A percentile compares a stretch with the other conserved stretches of the same genome.
These are phyloP conservation scores for Cybosia mesomella DNA, from an alignment of 2,888 invertebrate genomes.

Conservation along the genomic window DNA sequence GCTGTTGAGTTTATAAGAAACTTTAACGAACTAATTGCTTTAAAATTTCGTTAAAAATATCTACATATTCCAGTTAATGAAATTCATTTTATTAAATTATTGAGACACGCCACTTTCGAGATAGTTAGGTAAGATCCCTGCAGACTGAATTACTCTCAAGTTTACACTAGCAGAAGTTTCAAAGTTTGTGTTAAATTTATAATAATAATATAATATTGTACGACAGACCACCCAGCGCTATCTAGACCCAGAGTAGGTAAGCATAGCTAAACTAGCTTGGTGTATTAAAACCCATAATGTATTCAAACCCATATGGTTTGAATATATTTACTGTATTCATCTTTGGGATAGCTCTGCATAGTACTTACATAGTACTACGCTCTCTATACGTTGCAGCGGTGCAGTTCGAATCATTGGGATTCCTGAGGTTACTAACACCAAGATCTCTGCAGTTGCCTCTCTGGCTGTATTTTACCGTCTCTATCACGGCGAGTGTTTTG, in stretches of 20 bases:
- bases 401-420: not conserved
- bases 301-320: not conserved
- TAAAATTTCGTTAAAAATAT: no score
- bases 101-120: constrained; percentile 10
- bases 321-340: not conserved
- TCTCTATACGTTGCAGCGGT: not conserved
- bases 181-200: constrained; percentile 49
- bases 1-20: no score
- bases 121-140: constrained; percentile 37
- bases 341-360: not conserved
- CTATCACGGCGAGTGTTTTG: no score
- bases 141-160: constrained; percentile 52
- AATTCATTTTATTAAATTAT: no score
- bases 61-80: no score
- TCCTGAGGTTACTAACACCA: not conserved
- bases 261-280: not conserved
- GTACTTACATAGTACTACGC: not conserved
- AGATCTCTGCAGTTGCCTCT: not conserved
- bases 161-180: constrained; percentile 49
- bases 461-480: no score
- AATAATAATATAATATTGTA: constrained; percentile 1
- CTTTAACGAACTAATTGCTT: no score
- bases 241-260: not conserved
- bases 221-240: not conserved
- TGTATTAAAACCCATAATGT: not conserved